A percentile compares a stretch with the other conserved stretches of the same genome.
These are phyloP conservation scores for Odontocolon sp. DNA, from an alignment of 2,888 invertebrate species.

Conservation along the genomic window DNA sequence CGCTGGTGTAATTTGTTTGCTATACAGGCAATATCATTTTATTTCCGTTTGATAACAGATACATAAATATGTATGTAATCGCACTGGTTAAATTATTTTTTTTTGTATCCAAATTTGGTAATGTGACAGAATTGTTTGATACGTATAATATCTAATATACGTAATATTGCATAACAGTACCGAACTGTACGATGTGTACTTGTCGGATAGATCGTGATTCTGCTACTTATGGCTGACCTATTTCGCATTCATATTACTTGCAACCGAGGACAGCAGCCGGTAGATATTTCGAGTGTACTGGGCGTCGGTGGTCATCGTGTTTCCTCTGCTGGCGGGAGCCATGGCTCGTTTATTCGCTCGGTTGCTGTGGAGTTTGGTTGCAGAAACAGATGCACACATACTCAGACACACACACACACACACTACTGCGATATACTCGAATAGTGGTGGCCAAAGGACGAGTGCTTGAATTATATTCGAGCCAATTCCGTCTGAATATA, in stretches of 20 bases:
- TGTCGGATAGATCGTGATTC: slow-evolving; percentile 61
- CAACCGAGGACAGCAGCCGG: slow-evolving; percentile 55
- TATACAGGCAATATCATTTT: too few relatives aligned
- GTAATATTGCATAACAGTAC: neutral
- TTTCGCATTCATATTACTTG: slow-evolving; percentile 67
- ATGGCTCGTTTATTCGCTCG: slow-evolving; percentile 12
- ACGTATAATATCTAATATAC: too few relatives aligned
- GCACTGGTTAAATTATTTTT: too few relatives aligned
- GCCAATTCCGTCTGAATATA: slow-evolving; percentile 67
- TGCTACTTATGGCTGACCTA: slow-evolving; percentile 69
- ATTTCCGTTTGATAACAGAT: too few relatives aligned
- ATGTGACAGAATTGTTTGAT: too few relatives aligned
- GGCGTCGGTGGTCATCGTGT: slow-evolving; percentile 19
- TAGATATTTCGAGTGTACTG: slow-evolving; percentile 32
- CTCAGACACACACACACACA: slow-evolving; percentile 5
- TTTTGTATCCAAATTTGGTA: too few relatives aligned
- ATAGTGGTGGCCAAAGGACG: slow-evolving; percentile 28
- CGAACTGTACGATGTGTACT: slow-evolving; percentile 4
- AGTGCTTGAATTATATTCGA: slow-evolving; percentile 65
- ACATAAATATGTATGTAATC: too few relatives aligned
- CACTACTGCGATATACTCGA: neutral
- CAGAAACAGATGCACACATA: slow-evolving; percentile 15
- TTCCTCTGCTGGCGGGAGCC: slow-evolving; percentile 34
- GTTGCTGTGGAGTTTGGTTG: slow-evolving; percentile 21
- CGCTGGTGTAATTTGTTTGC: too few relatives aligned